Conservation (phyloP, 2,797 vertebrate genomes). For the Gobio occitaniae region DNA sequence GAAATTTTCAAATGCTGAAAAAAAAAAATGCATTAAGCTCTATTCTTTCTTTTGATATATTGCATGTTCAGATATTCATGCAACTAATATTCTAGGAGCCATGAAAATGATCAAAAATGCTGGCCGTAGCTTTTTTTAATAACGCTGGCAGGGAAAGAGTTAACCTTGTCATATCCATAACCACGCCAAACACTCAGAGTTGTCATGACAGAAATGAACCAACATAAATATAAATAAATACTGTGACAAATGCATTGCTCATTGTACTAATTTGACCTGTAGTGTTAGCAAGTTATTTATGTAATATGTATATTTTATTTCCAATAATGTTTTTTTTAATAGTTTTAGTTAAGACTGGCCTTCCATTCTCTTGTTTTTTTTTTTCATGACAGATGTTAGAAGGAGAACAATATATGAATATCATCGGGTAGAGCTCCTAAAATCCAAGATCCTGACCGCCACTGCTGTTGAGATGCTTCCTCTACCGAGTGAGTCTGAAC, state of each 20-base stretch:
- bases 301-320: not conserved
- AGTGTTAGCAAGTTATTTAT: not conserved
- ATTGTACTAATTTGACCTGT: not conserved
- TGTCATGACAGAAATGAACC: not conserved
- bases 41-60: no score
- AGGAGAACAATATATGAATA: conserved; percentile 97
- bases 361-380: not conserved
- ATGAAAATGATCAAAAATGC: no score
- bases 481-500: conserved; percentile 86
- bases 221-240: not conserved
- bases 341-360: not conserved
- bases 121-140: no score
- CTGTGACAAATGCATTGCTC: not conserved
- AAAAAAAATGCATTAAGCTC: no score
- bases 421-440: conserved; percentile 90
- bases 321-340: not conserved
- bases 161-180: not conserved
- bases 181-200: no score
- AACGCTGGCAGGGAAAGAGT: no score
- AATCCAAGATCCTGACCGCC: conserved; percentile 87
- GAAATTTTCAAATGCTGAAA: no score
- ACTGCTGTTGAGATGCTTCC: conserved; percentile 91
- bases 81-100: no score
- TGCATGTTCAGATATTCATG: no score
- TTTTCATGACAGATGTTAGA: conserved; percentile 82